Percentiles rank a stretch among this genome's conserved stretches.
These are phyloP conservation scores for Andrena bucephala DNA, from an alignment of 2,888 invertebrate species.

Conservation along the genomic window DNA sequence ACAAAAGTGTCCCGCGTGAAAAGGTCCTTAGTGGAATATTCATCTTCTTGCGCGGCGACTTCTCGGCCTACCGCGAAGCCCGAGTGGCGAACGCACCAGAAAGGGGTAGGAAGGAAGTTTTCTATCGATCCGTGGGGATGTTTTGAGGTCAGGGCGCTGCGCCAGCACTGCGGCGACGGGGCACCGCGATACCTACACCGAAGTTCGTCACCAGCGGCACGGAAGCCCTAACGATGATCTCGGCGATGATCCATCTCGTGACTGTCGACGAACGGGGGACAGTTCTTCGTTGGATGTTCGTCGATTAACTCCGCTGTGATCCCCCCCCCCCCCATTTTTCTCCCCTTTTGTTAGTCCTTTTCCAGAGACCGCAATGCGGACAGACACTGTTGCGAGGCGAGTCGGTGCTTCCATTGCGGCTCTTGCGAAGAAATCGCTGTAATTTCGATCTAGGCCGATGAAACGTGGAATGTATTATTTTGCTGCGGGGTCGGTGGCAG, in stretches of 20 bases:
- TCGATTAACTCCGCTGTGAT: neutral
- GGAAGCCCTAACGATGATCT: constrained; percentile 22
- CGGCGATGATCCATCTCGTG: constrained; percentile 4
- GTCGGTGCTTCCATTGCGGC: neutral
- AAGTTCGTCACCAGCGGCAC: constrained; percentile 40
- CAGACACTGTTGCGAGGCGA: constrained; percentile 9
- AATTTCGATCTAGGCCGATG: neutral
- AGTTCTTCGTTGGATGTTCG: neutral
- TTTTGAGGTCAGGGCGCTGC: constrained; percentile 85
- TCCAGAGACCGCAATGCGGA: constrained; percentile 64
- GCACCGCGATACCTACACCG: constrained; percentile 59
- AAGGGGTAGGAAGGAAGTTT: constrained; percentile 79
- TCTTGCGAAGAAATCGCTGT: constrained; percentile 3
- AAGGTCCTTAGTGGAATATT: constrained; percentile 49
- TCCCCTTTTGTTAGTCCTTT: neutral
- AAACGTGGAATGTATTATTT: neutral
- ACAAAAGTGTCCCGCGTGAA: neutral
- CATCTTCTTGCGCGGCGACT: constrained; percentile 52
- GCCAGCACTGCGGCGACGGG: constrained; percentile 81
- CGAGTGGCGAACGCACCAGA: constrained; percentile 61
- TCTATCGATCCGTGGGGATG: constrained; percentile 80
- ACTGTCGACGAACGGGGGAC: neutral
- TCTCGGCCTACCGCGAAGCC: constrained; percentile 58
- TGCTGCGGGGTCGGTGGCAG: neutral
- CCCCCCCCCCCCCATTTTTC: neutral